Percentiles rank a stretch among this genome's conserved stretches.
phyloP scores from a whole-genome alignment of 2,888 invertebrate genomes.

The Rhogogaster chlorosoma region DNA sequence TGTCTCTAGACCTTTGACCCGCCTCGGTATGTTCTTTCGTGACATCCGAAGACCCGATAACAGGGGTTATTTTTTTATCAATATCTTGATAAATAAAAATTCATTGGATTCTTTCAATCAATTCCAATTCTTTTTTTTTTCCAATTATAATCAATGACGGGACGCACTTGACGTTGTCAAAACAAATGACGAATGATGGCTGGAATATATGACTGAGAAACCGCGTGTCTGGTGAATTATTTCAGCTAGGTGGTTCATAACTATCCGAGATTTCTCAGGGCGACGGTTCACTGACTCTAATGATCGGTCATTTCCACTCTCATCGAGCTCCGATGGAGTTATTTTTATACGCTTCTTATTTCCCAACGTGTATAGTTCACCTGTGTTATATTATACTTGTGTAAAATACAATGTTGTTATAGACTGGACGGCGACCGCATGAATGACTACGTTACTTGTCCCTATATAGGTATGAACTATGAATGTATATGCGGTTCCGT shows the following conservation, averaged over 20 bases:
- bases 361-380: not conserved
- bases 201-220: not conserved
- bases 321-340: not conserved
- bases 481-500: not conserved
- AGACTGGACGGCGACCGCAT: not conserved
- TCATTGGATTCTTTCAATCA: not conserved
- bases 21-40: not conserved
- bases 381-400: not conserved
- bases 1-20: slow-evolving; percentile 68
- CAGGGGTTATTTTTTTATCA: not conserved
- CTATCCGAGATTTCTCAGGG: slow-evolving; percentile 42
- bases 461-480: not conserved
- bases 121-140: not conserved
- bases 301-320: slow-evolving; percentile 47
- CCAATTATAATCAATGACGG: too few relatives aligned
- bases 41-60: not conserved
- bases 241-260: slow-evolving; percentile 13
- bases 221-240: slow-evolving; percentile 33
- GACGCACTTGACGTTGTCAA: too few relatives aligned
- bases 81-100: too few relatives aligned
- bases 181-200: not conserved
- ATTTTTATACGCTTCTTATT: not conserved
- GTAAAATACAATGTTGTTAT: not conserved
- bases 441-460: slow-evolving; percentile 11
- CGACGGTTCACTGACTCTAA: slow-evolving; percentile 47